Base-by-base conservation (phyloP, 1,140 invertebrate species). In the Sitodiplosis mosellana region DNA sequence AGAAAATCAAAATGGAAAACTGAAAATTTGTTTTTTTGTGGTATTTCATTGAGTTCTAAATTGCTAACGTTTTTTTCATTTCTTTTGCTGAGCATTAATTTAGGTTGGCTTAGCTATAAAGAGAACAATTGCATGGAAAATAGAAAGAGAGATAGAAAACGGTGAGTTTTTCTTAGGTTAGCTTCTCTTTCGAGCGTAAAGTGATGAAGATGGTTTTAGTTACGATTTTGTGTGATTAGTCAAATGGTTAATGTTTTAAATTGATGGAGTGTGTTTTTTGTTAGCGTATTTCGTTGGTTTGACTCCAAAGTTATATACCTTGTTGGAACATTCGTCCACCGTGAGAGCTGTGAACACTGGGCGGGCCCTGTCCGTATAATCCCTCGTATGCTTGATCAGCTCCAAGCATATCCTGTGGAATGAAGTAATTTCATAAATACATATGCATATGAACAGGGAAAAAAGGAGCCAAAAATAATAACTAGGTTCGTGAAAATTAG, bases 351-450 rank as follows among this genome's bases (percentile, higher is more conserved):
- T 83, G 80, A 56, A 83, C 80, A 63, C 80, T 83, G 56, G 81
- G 80, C 56, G 81, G 81, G 59, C 80, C 81, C 71, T 84, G 86
- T 61, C 78, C 81, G 71, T 91, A 92, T 73, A 93, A 80, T 68
- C 80, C 81, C 61, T 91, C 86, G 74, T 89, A 93, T 56, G 82
- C 78, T 68, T 90, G 87, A 64, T 94, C 89, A 55, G 86, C 79
- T 58, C 81, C 84, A 69, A 93, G 80, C 80, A 89, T 88, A 69
- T 90, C 86, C 81, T 89, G n/a, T n/a, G 53, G 18, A 22, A 49
- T 54, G 51, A 47, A 54, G 54, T 27, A 50, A 47, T 59, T 54
- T 52, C 57, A 54, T 55, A 54, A 57, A 41, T 41, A 17, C 38
- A 54, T 54, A 57, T 54, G 52, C 57, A 57, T 54, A 58, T 54